A percentile compares a stretch with the other conserved stretches of the same genome.
phyloP scores from a whole-genome alignment of 2,113 vertebrate genomes.

The Nothobranchius furzeri region DNA sequence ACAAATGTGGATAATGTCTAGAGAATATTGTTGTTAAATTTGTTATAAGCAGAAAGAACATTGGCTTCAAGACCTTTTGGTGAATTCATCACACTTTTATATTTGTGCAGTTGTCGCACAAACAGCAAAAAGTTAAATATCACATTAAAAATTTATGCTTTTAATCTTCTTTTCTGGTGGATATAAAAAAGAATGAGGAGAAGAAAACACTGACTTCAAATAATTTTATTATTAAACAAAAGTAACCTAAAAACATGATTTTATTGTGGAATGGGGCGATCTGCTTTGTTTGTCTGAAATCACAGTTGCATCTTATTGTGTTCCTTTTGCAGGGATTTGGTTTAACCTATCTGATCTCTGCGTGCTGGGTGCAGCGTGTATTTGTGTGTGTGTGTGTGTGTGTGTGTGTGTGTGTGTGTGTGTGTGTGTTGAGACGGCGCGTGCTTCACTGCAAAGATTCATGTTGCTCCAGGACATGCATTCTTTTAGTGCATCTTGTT shows the following conservation, averaged over 20 bases:
- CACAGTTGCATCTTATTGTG: constrained; percentile 55
- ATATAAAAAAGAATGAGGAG: too few relatives aligned
- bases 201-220: constrained; percentile 3
- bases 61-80: too few relatives aligned
- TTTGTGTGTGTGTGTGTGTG: constrained; percentile 28
- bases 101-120: too few relatives aligned
- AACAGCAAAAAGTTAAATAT: too few relatives aligned
- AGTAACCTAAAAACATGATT: background rate
- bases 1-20: too few relatives aligned
- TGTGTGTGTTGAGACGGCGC: constrained; percentile 46
- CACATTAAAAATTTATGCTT: too few relatives aligned
- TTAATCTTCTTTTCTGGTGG: background rate
- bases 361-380: constrained; percentile 44
- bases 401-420: constrained; percentile 31
- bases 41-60: background rate
- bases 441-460: constrained; percentile 78
- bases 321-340: constrained; percentile 68
- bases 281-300: constrained; percentile 46
- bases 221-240: constrained; percentile 10
- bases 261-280: background rate
- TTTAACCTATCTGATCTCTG: constrained; percentile 70
- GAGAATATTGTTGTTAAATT: background rate
- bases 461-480: constrained; percentile 78
- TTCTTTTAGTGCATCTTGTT: constrained; percentile 80
- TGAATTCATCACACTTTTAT: background rate